Conservation (phyloP, 2,113 vertebrate genomes). For the Brevimyrus niger region DNA sequence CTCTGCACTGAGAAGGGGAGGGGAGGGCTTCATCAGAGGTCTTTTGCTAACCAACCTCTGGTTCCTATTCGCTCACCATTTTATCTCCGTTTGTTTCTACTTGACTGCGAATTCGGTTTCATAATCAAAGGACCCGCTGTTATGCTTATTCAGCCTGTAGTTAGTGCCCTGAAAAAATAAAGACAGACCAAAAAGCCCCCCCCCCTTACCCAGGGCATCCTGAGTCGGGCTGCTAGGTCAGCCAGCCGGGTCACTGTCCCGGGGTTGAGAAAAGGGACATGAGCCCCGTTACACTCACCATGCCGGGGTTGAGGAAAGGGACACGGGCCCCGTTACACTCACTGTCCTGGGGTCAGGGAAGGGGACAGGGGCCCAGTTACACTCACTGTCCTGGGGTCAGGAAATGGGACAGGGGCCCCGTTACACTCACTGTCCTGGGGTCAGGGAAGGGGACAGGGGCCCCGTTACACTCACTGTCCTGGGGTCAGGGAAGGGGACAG, state of each 20-base stretch:
- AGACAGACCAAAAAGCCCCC: not conserved
- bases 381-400: too few relatives aligned
- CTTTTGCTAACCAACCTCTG: not conserved
- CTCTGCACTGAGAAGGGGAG: not conserved
- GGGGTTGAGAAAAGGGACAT: not conserved
- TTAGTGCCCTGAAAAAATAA: not conserved
- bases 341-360: too few relatives aligned
- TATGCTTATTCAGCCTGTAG: not conserved
- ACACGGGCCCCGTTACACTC: too few relatives aligned
- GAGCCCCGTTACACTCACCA: too few relatives aligned
- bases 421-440: too few relatives aligned
- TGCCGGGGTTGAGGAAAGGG: too few relatives aligned
- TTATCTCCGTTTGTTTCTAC: not conserved
- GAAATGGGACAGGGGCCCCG: too few relatives aligned
- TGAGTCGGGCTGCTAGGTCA: not conserved
- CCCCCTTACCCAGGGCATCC: not conserved
- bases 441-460: too few relatives aligned
- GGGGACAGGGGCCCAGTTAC: too few relatives aligned
- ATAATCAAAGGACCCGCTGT: not conserved
- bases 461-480: too few relatives aligned
- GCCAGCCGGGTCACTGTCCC: too few relatives aligned
- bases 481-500: too few relatives aligned
- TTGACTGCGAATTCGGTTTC: not conserved
- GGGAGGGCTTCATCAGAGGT: not conserved
- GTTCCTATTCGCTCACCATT: not conserved